Conservation (phyloP, 2,113 vertebrate species). For the Parotia lawesii region DNA sequence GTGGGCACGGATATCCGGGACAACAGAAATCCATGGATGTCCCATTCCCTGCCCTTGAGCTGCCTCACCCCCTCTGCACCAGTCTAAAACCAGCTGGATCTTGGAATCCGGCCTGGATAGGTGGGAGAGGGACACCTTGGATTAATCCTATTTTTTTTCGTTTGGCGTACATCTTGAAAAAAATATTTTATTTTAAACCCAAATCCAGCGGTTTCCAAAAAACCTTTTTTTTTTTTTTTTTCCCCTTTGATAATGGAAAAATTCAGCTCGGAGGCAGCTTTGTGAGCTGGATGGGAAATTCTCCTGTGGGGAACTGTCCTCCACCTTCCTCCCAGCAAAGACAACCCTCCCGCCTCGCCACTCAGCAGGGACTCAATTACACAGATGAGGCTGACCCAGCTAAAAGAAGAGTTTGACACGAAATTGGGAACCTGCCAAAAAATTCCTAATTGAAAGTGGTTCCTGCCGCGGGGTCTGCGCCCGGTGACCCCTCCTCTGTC, state of each 20-base stretch:
- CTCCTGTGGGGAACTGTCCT: not conserved
- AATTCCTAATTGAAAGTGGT: slow-evolving; percentile 24
- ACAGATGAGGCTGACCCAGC: not conserved
- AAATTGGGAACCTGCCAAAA: slow-evolving; percentile 39
- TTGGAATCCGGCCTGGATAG: not conserved
- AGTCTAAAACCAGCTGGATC: not conserved
- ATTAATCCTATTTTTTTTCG: not conserved
- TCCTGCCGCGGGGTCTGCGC: not conserved
- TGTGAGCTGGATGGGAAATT: not conserved
- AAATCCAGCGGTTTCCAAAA: not conserved
- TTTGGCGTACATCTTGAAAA: not conserved
- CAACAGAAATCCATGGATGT: fast-evolving
- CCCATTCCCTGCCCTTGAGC: not conserved
- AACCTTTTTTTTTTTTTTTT: not conserved
- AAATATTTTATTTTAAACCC: not conserved
- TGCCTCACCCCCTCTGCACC: fast-evolving
- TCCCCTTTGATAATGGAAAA: not conserved
- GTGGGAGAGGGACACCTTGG: not conserved
- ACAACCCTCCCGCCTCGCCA: not conserved
- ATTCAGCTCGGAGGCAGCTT: not conserved
- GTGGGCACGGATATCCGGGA: not conserved
- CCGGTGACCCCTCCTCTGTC: not conserved
- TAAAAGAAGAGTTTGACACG: not conserved
- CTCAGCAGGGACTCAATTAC: slow-evolving; percentile 25
- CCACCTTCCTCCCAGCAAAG: not conserved